Evolutionary conservation across 2,888 invertebrate genomes (phyloP).

Genomic region (Yponomeuta malinellus): DNA sequence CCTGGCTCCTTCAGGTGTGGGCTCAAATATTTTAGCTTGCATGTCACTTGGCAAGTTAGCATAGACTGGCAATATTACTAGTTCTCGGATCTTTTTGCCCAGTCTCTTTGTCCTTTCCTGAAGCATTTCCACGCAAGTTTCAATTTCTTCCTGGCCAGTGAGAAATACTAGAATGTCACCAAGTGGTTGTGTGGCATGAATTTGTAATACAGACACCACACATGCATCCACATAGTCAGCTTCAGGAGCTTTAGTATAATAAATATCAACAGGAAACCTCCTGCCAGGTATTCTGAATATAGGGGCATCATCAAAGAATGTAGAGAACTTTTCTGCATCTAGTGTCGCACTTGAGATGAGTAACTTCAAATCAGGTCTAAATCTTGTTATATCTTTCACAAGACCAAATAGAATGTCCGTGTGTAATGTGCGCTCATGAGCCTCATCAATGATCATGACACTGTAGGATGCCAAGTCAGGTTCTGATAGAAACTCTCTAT

Average conservation of each 20-base stretch:
- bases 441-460: slow-evolving; percentile 99
- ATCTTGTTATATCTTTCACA: slow-evolving; percentile 95
- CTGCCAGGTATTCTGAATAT: slow-evolving; percentile 98
- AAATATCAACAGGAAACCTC: slow-evolving; percentile 98
- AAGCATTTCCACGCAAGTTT: slow-evolving; percentile 91
- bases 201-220: slow-evolving; percentile 98
- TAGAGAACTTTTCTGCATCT: slow-evolving; percentile 98
- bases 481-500: slow-evolving; percentile 97
- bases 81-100: slow-evolving; percentile 94
- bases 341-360: slow-evolving; percentile 98
- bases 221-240: slow-evolving; percentile 99
- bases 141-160: slow-evolving; percentile 95
- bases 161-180: slow-evolving; percentile 98
- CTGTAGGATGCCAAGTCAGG: slow-evolving; percentile 97
- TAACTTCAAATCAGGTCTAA: slow-evolving; percentile 94
- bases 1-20: slow-evolving; percentile 96
- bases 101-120: slow-evolving; percentile 93
- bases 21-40: slow-evolving; percentile 99
- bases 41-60: slow-evolving; percentile 98
- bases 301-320: slow-evolving; percentile 98
- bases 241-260: slow-evolving; percentile 99
- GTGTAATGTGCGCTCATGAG: slow-evolving; percentile 98
- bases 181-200: slow-evolving; percentile 96
- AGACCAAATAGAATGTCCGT: slow-evolving; percentile 99
- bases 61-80: slow-evolving; percentile 96